phyloP scores from a whole-genome alignment of 1,140 invertebrate species.

The Bicyclus anynana region DNA sequence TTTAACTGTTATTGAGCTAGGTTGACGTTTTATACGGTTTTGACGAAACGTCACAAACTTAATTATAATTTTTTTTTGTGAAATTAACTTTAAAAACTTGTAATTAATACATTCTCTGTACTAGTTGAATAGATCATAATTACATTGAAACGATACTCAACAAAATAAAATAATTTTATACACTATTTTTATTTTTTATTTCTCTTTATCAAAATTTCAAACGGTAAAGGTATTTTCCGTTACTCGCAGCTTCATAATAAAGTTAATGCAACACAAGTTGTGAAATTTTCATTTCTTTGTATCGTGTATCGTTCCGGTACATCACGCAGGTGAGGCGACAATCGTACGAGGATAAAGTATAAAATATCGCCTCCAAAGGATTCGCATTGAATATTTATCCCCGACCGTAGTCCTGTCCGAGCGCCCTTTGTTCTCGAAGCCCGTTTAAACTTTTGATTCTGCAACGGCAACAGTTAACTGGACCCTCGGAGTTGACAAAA shows the following conservation, averaged over 20 bases:
- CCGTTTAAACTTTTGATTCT: constrained; percentile 77
- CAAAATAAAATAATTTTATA: neutral
- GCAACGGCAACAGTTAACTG: constrained; percentile 72
- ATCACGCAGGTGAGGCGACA: constrained; percentile 67
- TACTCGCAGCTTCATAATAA: neutral
- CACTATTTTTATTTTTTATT: no score
- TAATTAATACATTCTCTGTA: neutral
- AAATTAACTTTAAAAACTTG: neutral
- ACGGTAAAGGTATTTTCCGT: no score
- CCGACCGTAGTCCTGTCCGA: constrained; percentile 59
- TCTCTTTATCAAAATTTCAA: no score
- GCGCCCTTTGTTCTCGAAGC: constrained; percentile 69
- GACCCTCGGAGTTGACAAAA: constrained; percentile 63
- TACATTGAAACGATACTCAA: neutral
- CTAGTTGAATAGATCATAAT: constrained; percentile 12
- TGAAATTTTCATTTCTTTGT: constrained; percentile 27
- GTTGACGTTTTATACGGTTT: constrained; percentile 37
- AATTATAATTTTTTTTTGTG: neutral
- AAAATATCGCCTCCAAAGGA: constrained; percentile 74
- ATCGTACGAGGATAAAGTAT: constrained; percentile 61
- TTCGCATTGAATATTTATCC: constrained; percentile 76
- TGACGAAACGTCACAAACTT: neutral
- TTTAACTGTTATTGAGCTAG: constrained; percentile 37
- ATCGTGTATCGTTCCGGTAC: constrained; percentile 40
- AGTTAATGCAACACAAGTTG: constrained; percentile 17